Conservation (phyloP, 2,797 vertebrate species). For the Botia almorhae region DNA sequence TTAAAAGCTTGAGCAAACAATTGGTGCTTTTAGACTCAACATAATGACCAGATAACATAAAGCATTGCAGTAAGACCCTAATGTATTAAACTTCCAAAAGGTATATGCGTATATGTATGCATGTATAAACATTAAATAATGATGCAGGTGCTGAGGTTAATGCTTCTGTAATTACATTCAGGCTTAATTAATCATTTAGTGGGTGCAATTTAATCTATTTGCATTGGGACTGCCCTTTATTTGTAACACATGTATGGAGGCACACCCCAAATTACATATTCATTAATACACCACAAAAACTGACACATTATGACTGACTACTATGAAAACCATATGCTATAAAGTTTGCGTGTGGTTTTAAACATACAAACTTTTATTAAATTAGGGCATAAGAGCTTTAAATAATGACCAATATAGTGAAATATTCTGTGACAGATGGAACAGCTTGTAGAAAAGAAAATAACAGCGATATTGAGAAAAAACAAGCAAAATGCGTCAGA, state of each 20-base stretch:
- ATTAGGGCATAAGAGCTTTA: not conserved
- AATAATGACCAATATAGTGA: not conserved
- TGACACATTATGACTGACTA: not conserved
- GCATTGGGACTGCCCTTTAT: not conserved
- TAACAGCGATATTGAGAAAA: not conserved
- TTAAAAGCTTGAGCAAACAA: slow-evolving; percentile 32
- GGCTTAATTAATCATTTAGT: not conserved
- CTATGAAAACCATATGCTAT: not conserved
- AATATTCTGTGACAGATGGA: not conserved
- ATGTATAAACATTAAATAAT: not conserved
- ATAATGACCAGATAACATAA: not conserved
- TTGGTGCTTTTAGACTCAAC: not conserved
- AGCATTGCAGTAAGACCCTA: not conserved
- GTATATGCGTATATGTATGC: not conserved
- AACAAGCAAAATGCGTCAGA: not conserved
- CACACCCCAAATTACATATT: not conserved
- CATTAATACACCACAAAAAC: not conserved
- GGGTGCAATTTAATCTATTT: not conserved
- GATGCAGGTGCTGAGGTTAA: not conserved
- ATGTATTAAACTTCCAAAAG: not conserved
- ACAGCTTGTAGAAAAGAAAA: not conserved
- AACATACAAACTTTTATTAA: not conserved
- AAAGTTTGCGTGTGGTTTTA: not conserved
- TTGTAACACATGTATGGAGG: not conserved
- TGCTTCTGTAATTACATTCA: not conserved